Conservation (phyloP, 1,140 invertebrate species). For the Notospermus geniculatus region DNA sequence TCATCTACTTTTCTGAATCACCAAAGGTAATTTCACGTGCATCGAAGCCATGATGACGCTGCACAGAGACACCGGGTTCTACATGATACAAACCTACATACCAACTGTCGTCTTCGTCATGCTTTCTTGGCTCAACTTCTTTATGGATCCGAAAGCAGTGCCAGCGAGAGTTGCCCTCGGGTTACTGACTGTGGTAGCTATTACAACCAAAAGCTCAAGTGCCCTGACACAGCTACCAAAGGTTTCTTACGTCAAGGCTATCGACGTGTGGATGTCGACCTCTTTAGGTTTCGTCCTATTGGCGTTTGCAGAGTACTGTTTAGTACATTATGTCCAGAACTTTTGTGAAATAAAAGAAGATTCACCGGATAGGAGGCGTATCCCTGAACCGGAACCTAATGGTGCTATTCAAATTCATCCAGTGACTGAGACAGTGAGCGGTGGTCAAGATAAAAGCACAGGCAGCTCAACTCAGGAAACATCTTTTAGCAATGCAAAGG, state of each 20-base stretch:
- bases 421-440: too few species aligned
- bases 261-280: slow-evolving; percentile 11
- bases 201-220: too few species aligned
- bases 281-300: slow-evolving; percentile 7
- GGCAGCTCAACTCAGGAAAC: too few species aligned
- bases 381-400: too few species aligned
- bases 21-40: too few species aligned
- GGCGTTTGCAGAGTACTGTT: slow-evolving; percentile 9
- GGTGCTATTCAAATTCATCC: too few species aligned
- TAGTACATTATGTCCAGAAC: slow-evolving; percentile 5
- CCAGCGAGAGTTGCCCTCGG: slow-evolving; percentile 8
- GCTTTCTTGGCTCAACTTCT: slow-evolving; percentile 16
- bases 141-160: slow-evolving; percentile 4
- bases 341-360: neutral
- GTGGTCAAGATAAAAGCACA: too few species aligned
- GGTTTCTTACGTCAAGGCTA: slow-evolving; percentile 11
- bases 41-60: neutral
- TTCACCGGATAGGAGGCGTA: too few species aligned
- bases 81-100: slow-evolving; percentile 4
- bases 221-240: too few species aligned
- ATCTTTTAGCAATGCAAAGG: too few species aligned
- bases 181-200: slow-evolving; percentile 2
- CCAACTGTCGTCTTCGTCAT: slow-evolving; percentile 12
- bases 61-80: slow-evolving; percentile 8
- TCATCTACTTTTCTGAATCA: too few species aligned